phyloP scores from a whole-genome alignment of 1,140 invertebrate genomes.

The Neodiprion pinetum region DNA sequence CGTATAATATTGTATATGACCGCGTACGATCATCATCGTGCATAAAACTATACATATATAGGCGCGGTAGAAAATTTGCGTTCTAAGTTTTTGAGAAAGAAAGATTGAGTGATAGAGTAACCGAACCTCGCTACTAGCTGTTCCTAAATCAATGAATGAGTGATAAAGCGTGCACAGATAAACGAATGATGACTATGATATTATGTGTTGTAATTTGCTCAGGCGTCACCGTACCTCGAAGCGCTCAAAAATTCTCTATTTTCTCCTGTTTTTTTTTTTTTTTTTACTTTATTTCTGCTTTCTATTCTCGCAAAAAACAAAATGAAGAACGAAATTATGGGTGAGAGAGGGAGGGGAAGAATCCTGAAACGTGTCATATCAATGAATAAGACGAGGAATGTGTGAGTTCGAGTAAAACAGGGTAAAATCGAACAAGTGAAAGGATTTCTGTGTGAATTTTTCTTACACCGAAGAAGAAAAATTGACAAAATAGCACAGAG shows the following conservation, averaged over 20 bases:
- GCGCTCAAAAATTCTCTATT: background rate
- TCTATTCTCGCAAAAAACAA: background rate
- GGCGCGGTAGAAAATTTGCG: too few species aligned
- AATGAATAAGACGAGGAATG: too few species aligned
- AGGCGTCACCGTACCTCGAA: background rate
- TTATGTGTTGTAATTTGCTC: conserved; percentile 2
- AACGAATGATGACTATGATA: background rate
- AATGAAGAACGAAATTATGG: background rate
- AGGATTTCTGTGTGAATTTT: too few species aligned
- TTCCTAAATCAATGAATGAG: conserved; percentile 63
- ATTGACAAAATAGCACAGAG: too few species aligned
- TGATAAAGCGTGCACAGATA: conserved; percentile 41
- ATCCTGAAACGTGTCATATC: too few species aligned
- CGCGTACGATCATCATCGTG: too few species aligned
- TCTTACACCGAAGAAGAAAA: too few species aligned
- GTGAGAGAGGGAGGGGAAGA: too few species aligned
- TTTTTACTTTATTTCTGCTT: conserved; percentile 8
- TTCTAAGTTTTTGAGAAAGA: conserved; percentile 46
- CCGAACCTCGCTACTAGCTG: conserved; percentile 62
- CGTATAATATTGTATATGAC: too few species aligned
- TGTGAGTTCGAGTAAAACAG: too few species aligned
- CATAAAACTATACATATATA: too few species aligned
- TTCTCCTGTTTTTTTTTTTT: background rate
- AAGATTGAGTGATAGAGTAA: conserved; percentile 62
- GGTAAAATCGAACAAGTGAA: too few species aligned